Percentiles rank a stretch among this genome's conserved stretches.
Evolutionary conservation across 2,888 invertebrate species (phyloP).

Genomic region (Salticus scenicus): DNA sequence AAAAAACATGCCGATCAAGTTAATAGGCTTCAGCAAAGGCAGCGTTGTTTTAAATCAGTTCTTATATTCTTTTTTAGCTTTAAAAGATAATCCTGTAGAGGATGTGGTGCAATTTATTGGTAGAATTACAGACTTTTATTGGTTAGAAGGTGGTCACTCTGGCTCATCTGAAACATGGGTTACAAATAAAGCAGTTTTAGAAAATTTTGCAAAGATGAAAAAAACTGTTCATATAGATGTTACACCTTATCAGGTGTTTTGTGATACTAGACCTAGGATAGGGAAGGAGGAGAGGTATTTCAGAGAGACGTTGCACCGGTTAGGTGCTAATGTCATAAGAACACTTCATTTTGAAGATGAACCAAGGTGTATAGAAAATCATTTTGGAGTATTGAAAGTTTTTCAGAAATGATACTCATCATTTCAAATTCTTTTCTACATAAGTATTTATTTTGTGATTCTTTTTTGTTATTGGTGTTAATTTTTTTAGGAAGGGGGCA

Average conservation of each 20-base stretch:
- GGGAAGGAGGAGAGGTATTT: constrained; percentile 87
- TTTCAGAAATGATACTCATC: constrained; percentile 66
- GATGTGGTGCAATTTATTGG: constrained; percentile 74
- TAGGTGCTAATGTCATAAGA: constrained; percentile 82
- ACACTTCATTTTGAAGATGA: constrained; percentile 81
- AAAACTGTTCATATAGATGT: constrained; percentile 87
- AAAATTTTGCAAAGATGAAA: constrained; percentile 83
- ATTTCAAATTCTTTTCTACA: too few relatives aligned
- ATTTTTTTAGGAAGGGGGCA: too few relatives aligned
- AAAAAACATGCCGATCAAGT: constrained; percentile 73
- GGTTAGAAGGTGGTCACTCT: constrained; percentile 94
- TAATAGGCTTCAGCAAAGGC: constrained; percentile 94
- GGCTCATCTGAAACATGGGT: constrained; percentile 92
- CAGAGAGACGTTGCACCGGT: constrained; percentile 81
- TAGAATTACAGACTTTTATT: constrained; percentile 85
- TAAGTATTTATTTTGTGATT: too few relatives aligned
- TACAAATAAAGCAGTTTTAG: constrained; percentile 84
- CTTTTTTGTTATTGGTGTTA: too few relatives aligned
- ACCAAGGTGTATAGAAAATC: constrained; percentile 81
- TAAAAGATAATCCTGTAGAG: constrained; percentile 55
- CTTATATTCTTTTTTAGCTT: constrained; percentile 80
- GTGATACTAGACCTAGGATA: constrained; percentile 88
- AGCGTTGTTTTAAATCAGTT: constrained; percentile 94
- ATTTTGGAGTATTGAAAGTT: constrained; percentile 83
- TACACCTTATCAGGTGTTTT: constrained; percentile 91